Base-by-base conservation (phyloP, 2,797 vertebrate species). In the Acrocephalus scirpaceus region DNA sequence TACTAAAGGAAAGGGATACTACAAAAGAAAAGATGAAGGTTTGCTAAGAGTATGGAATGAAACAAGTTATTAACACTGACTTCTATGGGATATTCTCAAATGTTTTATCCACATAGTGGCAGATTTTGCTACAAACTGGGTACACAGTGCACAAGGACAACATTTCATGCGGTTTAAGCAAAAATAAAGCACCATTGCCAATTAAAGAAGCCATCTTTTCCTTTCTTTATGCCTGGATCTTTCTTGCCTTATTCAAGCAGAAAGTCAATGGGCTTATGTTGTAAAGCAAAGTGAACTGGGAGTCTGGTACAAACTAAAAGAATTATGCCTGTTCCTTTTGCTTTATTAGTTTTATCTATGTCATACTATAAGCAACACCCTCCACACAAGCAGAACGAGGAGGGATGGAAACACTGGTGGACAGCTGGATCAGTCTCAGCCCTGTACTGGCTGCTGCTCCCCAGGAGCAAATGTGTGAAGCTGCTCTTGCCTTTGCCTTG, bases 371-470 rank as follows among this genome's bases (percentile, higher is more conserved):
- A 81, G 7, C 40, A 72, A 45, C 54, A 90, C 34, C 11, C 22
- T 73, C 45, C 1, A 0, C 4, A 26, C 25, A 62, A 36, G 70
- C 36, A 80, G 69, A 65, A 51, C 0, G 1, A 91, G 22, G 47
- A 81, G 26, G 34, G 76, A 54, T 10, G 13, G 38, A 76, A 87
- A 67, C 42, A n/a, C 0, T 1, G 3, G 8, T 27, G 60, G 85
- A 42, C 38, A 65, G 30, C 0, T 0, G 0, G 18, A 50, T 21
- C 29, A 51, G 26, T 15, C 38, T 42, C 61, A 61, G 62, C 13
- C 45, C 54, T 17, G 27, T 1, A 36, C 8, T 9, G 48, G 36
- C n/a, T 70, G 38, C 10, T 57, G 40, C 9, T 64, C 19, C n/a
- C 20, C 34, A n/a, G 57, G 12, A 64, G 42, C 38, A 72, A 60